Evolutionary conservation across 2,113 vertebrate genomes (phyloP).

Genomic region (Dasyornis broadbenti): DNA sequence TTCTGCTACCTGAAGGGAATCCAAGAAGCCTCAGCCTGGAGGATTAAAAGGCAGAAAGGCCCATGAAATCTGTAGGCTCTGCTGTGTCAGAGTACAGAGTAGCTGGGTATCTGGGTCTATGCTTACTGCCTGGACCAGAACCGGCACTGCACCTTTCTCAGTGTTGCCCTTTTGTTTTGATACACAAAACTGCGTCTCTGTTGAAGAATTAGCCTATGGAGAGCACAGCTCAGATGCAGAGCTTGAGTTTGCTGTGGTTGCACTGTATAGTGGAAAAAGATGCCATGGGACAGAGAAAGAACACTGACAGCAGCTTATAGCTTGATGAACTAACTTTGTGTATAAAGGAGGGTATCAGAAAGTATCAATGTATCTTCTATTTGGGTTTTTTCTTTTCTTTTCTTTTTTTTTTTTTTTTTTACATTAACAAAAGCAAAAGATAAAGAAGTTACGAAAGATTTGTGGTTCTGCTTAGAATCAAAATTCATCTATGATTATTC

Average conservation of each 20-base stretch:
- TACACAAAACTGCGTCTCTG: not conserved
- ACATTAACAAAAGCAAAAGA: not conserved
- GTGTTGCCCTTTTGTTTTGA: not conserved
- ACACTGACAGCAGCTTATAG: not conserved
- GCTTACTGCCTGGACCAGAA: not conserved
- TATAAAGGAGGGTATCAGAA: not conserved
- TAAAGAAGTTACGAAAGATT: not conserved
- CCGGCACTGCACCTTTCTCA: rapidly evolving
- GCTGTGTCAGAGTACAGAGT: not conserved
- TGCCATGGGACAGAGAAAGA: not conserved
- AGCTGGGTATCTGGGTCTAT: not conserved
- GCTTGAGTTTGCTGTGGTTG: not conserved
- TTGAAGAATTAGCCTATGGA: not conserved
- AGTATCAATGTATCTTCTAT: not conserved
- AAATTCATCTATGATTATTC: not conserved
- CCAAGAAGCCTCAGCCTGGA: not conserved
- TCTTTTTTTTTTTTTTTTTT: not conserved
- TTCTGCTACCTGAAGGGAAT: not conserved
- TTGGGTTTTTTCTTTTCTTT: not conserved
- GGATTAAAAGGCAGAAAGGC: not conserved
- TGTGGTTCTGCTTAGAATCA: not conserved
- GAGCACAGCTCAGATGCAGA: not conserved
- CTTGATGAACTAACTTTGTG: not conserved
- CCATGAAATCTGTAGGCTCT: not conserved
- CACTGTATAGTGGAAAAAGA: not conserved